Conservation (phyloP, 1,140 invertebrate genomes). For the Choristoneura fumiferana region DNA sequence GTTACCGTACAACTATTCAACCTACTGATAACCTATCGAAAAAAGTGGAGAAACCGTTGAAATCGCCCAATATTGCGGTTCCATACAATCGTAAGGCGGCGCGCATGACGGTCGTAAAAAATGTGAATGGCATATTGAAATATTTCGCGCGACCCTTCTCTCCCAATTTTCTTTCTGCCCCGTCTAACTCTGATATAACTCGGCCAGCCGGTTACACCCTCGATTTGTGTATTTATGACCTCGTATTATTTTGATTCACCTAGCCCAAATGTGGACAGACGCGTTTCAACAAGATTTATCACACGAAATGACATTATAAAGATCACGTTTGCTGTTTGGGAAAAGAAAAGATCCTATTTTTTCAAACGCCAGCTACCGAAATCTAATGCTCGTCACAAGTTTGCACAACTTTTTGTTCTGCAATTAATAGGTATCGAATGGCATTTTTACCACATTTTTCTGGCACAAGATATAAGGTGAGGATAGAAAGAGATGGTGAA, state of each 20-base stretch:
- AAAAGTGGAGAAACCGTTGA: slow-evolving; percentile 31
- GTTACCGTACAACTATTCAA: slow-evolving; percentile 4
- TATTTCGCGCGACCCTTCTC: slow-evolving; percentile 60
- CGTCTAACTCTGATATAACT: slow-evolving; percentile 52
- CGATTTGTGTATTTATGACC: slow-evolving; percentile 48
- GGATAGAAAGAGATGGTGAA: no score
- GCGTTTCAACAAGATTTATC: no score
- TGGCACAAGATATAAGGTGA: no score
- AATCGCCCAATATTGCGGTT: slow-evolving; percentile 56
- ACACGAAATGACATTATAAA: no score
- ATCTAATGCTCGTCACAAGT: no score
- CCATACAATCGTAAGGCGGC: slow-evolving; percentile 49
- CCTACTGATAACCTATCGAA: slow-evolving; percentile 16
- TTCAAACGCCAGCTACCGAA: no score
- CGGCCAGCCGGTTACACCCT: slow-evolving; percentile 44
- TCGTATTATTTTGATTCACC: slow-evolving; percentile 11
- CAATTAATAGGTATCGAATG: no score
- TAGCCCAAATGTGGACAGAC: no score
- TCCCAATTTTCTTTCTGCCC: slow-evolving; percentile 51
- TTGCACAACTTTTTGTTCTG: no score
- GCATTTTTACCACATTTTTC: no score
- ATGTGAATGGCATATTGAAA: slow-evolving; percentile 71
- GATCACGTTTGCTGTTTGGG: no score
- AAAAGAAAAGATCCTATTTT: no score
- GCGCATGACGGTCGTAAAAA: slow-evolving; percentile 66